Percentiles rank a stretch among this genome's conserved stretches.
These are phyloP conservation scores for Salvelinus fontinalis DNA, from an alignment of 2,113 vertebrate species.

Conservation along the genomic window DNA sequence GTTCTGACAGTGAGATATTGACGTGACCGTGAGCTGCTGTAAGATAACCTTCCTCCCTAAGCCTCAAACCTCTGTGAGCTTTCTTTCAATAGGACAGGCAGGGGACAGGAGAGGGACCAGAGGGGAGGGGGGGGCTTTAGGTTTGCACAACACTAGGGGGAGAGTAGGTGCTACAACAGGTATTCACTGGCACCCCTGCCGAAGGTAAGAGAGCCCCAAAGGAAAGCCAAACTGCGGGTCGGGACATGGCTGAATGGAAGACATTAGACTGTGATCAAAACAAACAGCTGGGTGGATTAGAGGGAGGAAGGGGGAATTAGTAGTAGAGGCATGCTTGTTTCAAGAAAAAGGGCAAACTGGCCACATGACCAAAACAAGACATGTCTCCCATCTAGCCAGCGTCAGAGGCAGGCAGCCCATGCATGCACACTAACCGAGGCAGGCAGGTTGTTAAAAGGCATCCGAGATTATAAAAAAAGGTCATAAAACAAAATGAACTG, in stretches of 20 bases:
- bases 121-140: slow-evolving; percentile 27
- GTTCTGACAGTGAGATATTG: slow-evolving; percentile 34
- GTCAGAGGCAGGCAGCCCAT: slow-evolving; percentile 83
- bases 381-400: slow-evolving; percentile 71
- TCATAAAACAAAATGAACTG: slow-evolving; percentile 51
- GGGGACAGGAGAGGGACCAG: slow-evolving; percentile 40
- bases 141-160: slow-evolving; percentile 42
- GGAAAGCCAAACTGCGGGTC: slow-evolving; percentile 53
- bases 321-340: slow-evolving; percentile 80
- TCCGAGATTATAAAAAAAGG: slow-evolving; percentile 59
- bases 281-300: slow-evolving; percentile 37
- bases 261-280: slow-evolving; percentile 41
- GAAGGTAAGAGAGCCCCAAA: slow-evolving; percentile 51
- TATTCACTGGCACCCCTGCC: slow-evolving; percentile 48
- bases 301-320: slow-evolving; percentile 48
- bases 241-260: slow-evolving; percentile 65
- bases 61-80: slow-evolving; percentile 39
- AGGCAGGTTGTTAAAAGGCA: slow-evolving; percentile 69
- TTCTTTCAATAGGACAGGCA: slow-evolving; percentile 3
- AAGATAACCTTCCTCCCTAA: slow-evolving; percentile 58
- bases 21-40: slow-evolving; percentile 24
- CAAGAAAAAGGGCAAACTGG: slow-evolving; percentile 55
- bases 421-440: slow-evolving; percentile 87
- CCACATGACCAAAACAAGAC: slow-evolving; percentile 71
- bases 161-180: slow-evolving; percentile 33